Conservation (phyloP, 35 echinoderm and acorn worm genomes). For the Heliocidaris erythrogramma region DNA sequence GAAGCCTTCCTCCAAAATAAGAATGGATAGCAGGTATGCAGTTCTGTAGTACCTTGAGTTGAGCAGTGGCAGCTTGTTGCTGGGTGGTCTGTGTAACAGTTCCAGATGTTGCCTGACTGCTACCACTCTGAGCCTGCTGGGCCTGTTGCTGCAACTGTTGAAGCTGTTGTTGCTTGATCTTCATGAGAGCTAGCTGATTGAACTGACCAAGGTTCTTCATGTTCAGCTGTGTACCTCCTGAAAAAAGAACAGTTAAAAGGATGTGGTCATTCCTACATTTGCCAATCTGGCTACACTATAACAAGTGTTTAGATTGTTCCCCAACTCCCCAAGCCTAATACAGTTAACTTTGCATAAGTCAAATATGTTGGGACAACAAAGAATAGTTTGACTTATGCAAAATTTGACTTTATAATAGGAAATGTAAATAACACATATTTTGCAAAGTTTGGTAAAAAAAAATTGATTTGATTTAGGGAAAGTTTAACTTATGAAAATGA, state of each 20-base stretch:
- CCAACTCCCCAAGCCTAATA: too few relatives aligned
- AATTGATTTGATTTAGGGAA: too few relatives aligned
- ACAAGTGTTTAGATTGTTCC: too few relatives aligned
- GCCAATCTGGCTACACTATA: neutral
- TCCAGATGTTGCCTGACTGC: neutral
- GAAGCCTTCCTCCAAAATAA: neutral
- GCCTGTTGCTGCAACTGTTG: slow-evolving; percentile 61
- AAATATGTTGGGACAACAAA: too few relatives aligned
- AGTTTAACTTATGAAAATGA: too few relatives aligned
- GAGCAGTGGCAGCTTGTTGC: slow-evolving; percentile 1
- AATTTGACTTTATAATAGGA: too few relatives aligned
- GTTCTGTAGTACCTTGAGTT: slow-evolving; percentile 10
- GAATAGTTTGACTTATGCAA: too few relatives aligned
- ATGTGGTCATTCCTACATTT: neutral
- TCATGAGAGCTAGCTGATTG: slow-evolving; percentile 59
- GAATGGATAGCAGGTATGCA: too few relatives aligned
- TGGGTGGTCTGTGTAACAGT: neutral
- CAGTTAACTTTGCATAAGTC: too few relatives aligned
- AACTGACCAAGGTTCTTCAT: slow-evolving; percentile 43
- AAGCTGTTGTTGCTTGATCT: slow-evolving; percentile 68
- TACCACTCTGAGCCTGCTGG: neutral
- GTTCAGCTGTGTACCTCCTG: slow-evolving; percentile 52
- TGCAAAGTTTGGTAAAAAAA: too few relatives aligned
- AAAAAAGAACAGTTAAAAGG: neutral
- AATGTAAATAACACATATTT: too few relatives aligned